Evolutionary conservation across 53 echinoderm and acorn worm genomes (phyloP).

Genomic region (Holothuria leucospilota): DNA sequence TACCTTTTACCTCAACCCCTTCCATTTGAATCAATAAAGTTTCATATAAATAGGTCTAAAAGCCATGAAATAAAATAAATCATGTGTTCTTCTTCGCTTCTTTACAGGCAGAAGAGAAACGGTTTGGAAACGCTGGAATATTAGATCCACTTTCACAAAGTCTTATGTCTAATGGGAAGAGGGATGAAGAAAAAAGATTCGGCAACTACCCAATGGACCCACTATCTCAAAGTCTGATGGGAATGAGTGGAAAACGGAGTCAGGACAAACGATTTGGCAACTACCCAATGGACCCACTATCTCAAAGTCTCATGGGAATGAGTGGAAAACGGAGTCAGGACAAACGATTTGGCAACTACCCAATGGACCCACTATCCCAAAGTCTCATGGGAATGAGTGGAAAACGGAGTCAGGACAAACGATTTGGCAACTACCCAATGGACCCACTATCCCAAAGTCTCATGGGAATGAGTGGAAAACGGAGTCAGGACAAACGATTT

Average conservation of each 20-base stretch:
- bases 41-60: too few species aligned
- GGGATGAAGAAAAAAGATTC: conserved; percentile 14
- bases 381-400: conserved; percentile 16
- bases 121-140: not conserved
- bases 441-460: conserved; percentile 14
- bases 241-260: not conserved
- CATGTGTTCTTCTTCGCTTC: not conserved
- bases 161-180: conserved; percentile 7
- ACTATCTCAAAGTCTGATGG: not conserved
- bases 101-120: conserved; percentile 7
- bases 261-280: conserved; percentile 11
- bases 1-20: too few species aligned
- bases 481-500: not conserved
- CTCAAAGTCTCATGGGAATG: not conserved
- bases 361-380: not conserved
- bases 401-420: conserved; percentile 4
- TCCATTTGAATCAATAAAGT: too few species aligned
- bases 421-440: conserved; percentile 4
- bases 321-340: not conserved
- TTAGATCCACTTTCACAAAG: conserved; percentile 3
- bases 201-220: conserved; percentile 6
- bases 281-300: conserved; percentile 16
- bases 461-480: not conserved
- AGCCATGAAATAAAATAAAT: too few species aligned
- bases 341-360: not conserved